Evolutionary conservation across 2,888 invertebrate genomes (phyloP), one percentile per base, ranked within the genome.

Genomic region (Diachrysia chrysitis): DNA sequence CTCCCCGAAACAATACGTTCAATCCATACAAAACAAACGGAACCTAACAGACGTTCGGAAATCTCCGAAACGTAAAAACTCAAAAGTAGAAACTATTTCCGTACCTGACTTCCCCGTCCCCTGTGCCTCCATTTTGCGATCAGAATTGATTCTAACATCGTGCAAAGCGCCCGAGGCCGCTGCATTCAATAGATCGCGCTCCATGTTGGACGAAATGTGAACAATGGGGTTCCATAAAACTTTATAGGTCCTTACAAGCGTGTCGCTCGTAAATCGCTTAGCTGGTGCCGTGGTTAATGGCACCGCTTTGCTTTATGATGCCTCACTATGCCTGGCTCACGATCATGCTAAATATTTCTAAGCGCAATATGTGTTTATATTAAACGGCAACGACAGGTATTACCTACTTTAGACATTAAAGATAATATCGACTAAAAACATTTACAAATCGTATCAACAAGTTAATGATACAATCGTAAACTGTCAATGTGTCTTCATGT

Each of bases 211-310:
- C 62, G 53, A 73, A 62, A 74, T 59, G 55, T 78, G 79, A 69
- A 75, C 76, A 75, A 73, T 78, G 37, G 73, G 12, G 25, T 29
- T 35, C 62, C 58, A 69, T 78, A 73, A 80, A 75, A 73, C 53
- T 72, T 73, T 76, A 81, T 69, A 61, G 72, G 56, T 58, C 54
- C 76, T 70, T 66, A 66, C 60, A 58, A 66, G 65, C 61, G 63
- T 73, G 78, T 73, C 63, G 81, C 66, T 80, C 78, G 69, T 83
- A 75, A 73, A 78, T 78, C 73, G 73, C 67, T 80, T 78, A 80
- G 67, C 60, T 64, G 67, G 35, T 37, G 69, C 61, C 42, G 29
- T 46, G 63, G 66, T 66, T 80, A 80, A 80, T 74, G 69, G 71
- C 70, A 60, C 61, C 79, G 75, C 58, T 78, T 71, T 69, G 69